Evolutionary conservation across 1,140 invertebrate genomes (phyloP).

Genomic region (Heliothis virescens): DNA sequence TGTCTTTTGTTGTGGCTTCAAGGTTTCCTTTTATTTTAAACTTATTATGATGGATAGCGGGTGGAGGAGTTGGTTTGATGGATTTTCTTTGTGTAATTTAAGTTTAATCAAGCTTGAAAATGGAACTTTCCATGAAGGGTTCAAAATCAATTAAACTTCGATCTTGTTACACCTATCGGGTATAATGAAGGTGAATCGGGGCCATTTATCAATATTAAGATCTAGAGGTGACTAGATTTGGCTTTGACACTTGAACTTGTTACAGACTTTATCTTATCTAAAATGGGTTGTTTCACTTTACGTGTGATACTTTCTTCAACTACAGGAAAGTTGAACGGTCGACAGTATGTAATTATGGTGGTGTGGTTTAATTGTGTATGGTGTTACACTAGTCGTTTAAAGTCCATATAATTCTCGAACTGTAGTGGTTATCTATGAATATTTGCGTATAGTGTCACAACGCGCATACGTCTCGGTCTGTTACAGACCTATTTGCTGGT

Average conservation of each 20-base stretch:
- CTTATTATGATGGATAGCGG: conserved; percentile 22
- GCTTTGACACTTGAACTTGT: no score
- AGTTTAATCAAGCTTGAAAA: conserved; percentile 26
- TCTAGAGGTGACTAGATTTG: no score
- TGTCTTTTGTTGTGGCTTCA: conserved; percentile 41
- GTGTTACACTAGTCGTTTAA: conserved; percentile 18
- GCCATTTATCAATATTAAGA: neutral
- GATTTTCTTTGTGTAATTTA: conserved; percentile 27
- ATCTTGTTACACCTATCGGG: conserved; percentile 10
- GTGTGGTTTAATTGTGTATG: conserved; percentile 17
- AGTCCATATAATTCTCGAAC: conserved; percentile 20
- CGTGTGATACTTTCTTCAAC: neutral
- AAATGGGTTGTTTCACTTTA: neutral
- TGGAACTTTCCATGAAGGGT: conserved; percentile 14
- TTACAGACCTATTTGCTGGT: neutral
- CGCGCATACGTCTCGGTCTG: neutral
- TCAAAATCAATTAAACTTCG: conserved; percentile 28
- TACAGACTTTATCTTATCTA: no score
- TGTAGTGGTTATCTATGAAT: conserved; percentile 10
- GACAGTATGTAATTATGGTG: neutral
- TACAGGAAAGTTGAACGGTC: neutral
- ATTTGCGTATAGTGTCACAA: conserved; percentile 6
- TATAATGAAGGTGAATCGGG: conserved; percentile 16
- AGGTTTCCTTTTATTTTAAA: conserved; percentile 37
- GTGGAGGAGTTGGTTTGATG: conserved; percentile 14